Base-by-base conservation (phyloP, 1,140 invertebrate genomes). In the Ips nitidus region DNA sequence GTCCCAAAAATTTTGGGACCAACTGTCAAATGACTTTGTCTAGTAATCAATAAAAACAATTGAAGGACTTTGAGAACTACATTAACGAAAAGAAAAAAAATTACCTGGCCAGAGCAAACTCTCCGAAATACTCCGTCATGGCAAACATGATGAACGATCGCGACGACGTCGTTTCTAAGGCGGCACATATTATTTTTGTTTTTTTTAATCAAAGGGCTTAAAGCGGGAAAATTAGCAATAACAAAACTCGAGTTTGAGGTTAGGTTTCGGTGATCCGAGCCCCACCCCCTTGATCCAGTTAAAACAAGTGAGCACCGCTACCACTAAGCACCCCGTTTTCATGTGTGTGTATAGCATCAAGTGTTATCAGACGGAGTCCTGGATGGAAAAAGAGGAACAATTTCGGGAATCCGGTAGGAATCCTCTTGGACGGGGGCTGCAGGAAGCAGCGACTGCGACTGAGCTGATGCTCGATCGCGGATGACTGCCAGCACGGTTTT, bases 71-170 rank as follows among this genome's bases (percentile, higher is more conserved):
- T 22, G 22, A 22, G 22, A 22, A 22, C 22, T 22, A 22, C 22
- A 22, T 22, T 22, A 0, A 22, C 22, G 0, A 22, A 22, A 22
- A 22, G 0, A 22, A 22, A 22, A 22, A 22, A 22, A 22, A 22
- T 75, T 78, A 83, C 82, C 82, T 83, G 66, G 81, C 79, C 60
- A 83, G 70, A 71, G 82, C 82, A 75, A 83, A 82, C 71, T 83
- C 82, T 74, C 81, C 81, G 75, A 83, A 82, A 76, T 83, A 83
- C 74, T 83, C 82, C 62, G 81, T 83, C 82, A 83, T 83, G 60
- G 82, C 82, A 77, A 83, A 81, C 80, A 81, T 81, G 74, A 70
- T 71, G 62, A 56, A 38, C 39, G 70, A 65, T 59, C 67, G 41
- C 70, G 41, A 59, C 22, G 22, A 22, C 22, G 22, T 22, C 22